Conservation (phyloP, 1,140 invertebrate species). For the Drosophila saltans region DNA sequence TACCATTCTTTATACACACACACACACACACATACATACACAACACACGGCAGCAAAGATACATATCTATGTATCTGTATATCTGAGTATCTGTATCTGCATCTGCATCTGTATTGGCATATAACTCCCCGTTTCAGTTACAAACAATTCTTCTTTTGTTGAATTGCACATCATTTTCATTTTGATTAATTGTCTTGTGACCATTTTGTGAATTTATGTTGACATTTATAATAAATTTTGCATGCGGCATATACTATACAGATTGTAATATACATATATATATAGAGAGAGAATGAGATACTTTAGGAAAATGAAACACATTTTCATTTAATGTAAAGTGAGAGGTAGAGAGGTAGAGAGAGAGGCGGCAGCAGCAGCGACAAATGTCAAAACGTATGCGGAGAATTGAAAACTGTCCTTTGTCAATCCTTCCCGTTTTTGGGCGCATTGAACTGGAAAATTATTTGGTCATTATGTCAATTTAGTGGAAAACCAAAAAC, state of each 20-base stretch:
- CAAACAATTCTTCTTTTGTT: conserved; percentile 2
- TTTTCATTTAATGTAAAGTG: conserved; percentile 66
- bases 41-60: not conserved
- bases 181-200: conserved; percentile 73
- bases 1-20: conserved; percentile 35
- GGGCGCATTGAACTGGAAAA: conserved; percentile 73
- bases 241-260: conserved; percentile 45
- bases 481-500: conserved; percentile 54
- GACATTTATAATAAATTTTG: conserved; percentile 78
- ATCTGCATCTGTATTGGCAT: conserved; percentile 25
- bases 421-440: not conserved
- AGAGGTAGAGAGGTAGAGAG: not conserved
- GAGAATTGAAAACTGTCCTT: conserved; percentile 57
- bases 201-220: conserved; percentile 71
- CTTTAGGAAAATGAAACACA: conserved; percentile 26
- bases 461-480: conserved; percentile 81
- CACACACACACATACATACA: not conserved
- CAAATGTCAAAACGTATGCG: conserved; percentile 65
- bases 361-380: not conserved
- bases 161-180: conserved; percentile 60
- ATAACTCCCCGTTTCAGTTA: no score
- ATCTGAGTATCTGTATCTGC: not conserved
- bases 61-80: not conserved
- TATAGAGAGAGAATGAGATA: not conserved
- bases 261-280: not conserved